Evolutionary conservation across 2,888 invertebrate genomes (phyloP).

Genomic region (Cryptus viduatorius): DNA sequence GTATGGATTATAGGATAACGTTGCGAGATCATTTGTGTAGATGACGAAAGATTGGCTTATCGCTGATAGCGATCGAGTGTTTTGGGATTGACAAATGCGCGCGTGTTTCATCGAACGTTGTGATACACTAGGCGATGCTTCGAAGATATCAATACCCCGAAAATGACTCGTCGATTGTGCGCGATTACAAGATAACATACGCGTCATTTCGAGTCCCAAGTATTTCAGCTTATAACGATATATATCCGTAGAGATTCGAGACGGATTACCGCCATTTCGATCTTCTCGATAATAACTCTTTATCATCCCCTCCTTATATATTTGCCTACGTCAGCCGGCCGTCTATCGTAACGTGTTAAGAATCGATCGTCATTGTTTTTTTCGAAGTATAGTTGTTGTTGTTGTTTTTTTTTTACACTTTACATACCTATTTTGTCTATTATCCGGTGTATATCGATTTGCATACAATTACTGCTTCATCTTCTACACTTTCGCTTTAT

Average conservation of each 20-base stretch:
- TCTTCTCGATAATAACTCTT: slow-evolving; percentile 40
- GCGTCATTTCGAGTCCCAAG: neutral
- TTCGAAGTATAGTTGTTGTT: too few relatives aligned
- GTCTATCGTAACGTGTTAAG: neutral
- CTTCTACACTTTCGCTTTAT: slow-evolving; percentile 1
- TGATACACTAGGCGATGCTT: slow-evolving; percentile 13
- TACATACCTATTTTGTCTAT: too few relatives aligned
- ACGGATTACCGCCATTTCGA: slow-evolving; percentile 40
- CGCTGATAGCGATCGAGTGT: slow-evolving; percentile 25
- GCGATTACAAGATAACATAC: slow-evolving; percentile 19
- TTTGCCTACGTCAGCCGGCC: slow-evolving; percentile 11
- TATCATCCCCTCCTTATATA: slow-evolving; percentile 31
- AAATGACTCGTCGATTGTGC: slow-evolving; percentile 49
- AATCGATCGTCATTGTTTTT: neutral
- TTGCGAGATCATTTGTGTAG: slow-evolving; percentile 25
- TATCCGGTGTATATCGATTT: too few relatives aligned
- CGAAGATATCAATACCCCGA: slow-evolving; percentile 33
- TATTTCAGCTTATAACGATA: neutral
- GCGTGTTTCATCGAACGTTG: slow-evolving; percentile 5
- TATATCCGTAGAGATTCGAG: slow-evolving; percentile 25
- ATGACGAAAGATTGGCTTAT: slow-evolving; percentile 29
- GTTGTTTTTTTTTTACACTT: too few relatives aligned
- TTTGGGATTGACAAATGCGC: slow-evolving; percentile 28
- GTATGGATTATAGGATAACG: neutral
- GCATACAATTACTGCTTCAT: neutral